phyloP scores from a whole-genome alignment of 2,888 invertebrate genomes.

The Sphaerophoria rueppellii region DNA sequence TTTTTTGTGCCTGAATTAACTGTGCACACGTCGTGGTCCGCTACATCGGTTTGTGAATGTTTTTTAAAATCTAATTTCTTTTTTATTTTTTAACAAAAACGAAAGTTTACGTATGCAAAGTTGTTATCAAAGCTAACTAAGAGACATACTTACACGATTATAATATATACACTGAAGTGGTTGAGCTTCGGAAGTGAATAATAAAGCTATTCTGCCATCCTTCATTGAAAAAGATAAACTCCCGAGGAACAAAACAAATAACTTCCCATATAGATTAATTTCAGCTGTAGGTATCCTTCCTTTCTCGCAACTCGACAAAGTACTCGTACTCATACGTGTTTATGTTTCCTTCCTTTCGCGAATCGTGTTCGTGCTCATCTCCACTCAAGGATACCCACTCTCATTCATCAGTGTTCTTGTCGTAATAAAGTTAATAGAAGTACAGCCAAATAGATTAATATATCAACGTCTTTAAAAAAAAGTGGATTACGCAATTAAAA shows the following conservation, averaged over 20 bases:
- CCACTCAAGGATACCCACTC: slow-evolving; percentile 27
- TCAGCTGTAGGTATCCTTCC: slow-evolving; percentile 31
- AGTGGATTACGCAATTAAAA: slow-evolving; percentile 69
- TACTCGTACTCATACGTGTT: slow-evolving; percentile 13
- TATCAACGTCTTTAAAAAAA: slow-evolving; percentile 37
- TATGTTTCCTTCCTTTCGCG: slow-evolving; percentile 31
- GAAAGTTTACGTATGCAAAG: too few species aligned
- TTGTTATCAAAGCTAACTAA: too few species aligned
- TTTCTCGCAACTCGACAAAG: slow-evolving; percentile 14
- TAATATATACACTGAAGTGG: neutral
- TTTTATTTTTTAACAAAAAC: too few species aligned
- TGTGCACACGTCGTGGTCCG: too few species aligned
- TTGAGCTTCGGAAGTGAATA: slow-evolving; percentile 8
- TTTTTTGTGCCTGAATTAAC: too few species aligned
- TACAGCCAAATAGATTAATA: slow-evolving; percentile 10
- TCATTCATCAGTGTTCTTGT: slow-evolving; percentile 19
- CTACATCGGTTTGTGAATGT: too few species aligned
- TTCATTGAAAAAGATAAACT: slow-evolving; percentile 30
- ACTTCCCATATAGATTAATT: slow-evolving; percentile 34
- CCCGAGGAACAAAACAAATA: slow-evolving; percentile 37
- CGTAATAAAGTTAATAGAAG: slow-evolving; percentile 20
- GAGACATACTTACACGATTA: too few species aligned
- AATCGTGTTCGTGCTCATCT: slow-evolving; percentile 17
- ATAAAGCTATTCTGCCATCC: slow-evolving; percentile 15
- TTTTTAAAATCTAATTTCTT: too few species aligned